phyloP scores from a whole-genome alignment of 2,888 invertebrate genomes.

The Chymomyza amoena region DNA sequence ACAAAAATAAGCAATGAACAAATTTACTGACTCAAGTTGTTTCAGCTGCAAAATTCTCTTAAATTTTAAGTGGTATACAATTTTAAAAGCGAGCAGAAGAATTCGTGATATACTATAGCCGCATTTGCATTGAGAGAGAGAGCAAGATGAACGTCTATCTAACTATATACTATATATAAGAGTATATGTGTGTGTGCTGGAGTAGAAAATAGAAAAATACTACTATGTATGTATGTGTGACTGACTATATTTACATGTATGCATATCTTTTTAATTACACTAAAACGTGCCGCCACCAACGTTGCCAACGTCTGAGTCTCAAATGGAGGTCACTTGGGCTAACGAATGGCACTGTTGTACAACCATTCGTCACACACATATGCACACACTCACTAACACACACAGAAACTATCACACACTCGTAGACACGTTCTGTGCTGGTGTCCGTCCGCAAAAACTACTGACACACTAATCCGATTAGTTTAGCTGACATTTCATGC shows the following conservation, averaged over 20 bases:
- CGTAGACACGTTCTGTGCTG: background rate
- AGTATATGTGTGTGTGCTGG: background rate
- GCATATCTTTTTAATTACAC: conserved; percentile 67
- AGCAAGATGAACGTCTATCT: conserved; percentile 13
- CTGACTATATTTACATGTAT: background rate
- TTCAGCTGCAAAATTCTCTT: conserved; percentile 9
- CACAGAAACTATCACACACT: background rate
- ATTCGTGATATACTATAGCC: background rate
- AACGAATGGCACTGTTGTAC: conserved; percentile 49
- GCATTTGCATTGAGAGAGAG: conserved; percentile 25
- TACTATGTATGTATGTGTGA: background rate
- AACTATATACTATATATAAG: background rate
- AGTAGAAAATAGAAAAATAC: background rate
- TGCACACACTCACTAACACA: conserved; percentile 19
- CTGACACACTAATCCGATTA: conserved; percentile 73
- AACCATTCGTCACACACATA: conserved; percentile 52
- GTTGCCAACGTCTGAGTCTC: conserved; percentile 29
- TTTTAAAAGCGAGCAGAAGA: background rate
- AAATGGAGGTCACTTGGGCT: conserved; percentile 68
- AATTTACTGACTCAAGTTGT: background rate
- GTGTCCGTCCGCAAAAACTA: conserved; percentile 39
- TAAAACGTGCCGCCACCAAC: conserved; percentile 59
- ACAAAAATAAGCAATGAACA: background rate
- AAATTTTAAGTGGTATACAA: conserved; percentile 45
- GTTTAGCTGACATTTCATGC: conserved; percentile 65